Percentiles rank a stretch among this genome's conserved stretches.
Evolutionary conservation across 2,888 invertebrate species (phyloP).

Genomic region (Molorchus minor): DNA sequence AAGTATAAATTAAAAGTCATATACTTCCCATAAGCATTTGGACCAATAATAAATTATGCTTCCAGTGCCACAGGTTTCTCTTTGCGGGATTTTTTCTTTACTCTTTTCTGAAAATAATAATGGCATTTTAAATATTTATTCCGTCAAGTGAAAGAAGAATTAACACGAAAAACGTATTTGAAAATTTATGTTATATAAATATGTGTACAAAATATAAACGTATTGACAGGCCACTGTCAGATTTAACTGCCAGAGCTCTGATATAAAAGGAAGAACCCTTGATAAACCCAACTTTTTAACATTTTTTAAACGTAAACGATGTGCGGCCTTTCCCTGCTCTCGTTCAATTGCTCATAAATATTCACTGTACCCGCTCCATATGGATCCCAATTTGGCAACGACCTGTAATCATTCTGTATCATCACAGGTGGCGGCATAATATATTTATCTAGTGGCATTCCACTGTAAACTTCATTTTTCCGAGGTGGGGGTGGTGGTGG

Average conservation of each 20-base stretch:
- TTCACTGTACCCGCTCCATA: slow-evolving; percentile 50
- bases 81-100: no score
- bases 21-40: no score
- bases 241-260: slow-evolving; percentile 25
- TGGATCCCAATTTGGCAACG: slow-evolving; percentile 59
- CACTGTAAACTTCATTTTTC: slow-evolving; percentile 49
- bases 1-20: no score
- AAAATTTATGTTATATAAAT: slow-evolving; percentile 33
- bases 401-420: slow-evolving; percentile 57
- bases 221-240: slow-evolving; percentile 29
- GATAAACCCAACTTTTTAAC: slow-evolving; percentile 20
- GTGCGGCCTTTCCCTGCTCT: slow-evolving; percentile 60
- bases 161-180: no score
- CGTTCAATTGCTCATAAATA: slow-evolving; percentile 62
- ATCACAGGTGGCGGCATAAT: slow-evolving; percentile 54
- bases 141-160: no score
- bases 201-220: slow-evolving; percentile 39
- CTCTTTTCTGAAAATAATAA: no score
- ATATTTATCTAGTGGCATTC: slow-evolving; percentile 54
- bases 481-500: slow-evolving; percentile 39
- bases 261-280: slow-evolving; percentile 33
- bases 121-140: no score
- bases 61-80: no score
- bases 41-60: no score
- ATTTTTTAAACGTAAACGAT: slow-evolving; percentile 66